Evolutionary conservation across 2,113 vertebrate genomes (phyloP), one percentile per base, ranked within the genome.

Genomic region (Calyptomena viridis): DNA sequence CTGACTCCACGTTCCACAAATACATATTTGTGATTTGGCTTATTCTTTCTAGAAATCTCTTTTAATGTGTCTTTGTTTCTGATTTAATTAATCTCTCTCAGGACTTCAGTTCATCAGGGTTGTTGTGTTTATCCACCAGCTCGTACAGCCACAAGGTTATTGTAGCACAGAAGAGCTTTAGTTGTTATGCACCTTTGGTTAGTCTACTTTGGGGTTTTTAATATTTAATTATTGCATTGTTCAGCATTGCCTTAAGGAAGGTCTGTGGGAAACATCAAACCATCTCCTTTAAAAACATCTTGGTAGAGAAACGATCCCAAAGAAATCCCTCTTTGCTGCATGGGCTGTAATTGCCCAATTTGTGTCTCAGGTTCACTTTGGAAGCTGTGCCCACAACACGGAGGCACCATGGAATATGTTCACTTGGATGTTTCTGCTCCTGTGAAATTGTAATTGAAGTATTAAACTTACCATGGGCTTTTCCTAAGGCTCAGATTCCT

Each of bases 41-140:
- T 87, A n/a, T 79, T 69, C 91, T 79, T 91, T 58, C 77, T 89
- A 82, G 89, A 93, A 72, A 60, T 55, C 60, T 21, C 75, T 94
- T 78, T 91, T 50, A 74, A 67, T 31, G 47, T n/a, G 59, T 64
- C 83, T 93, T 58, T 86, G 35, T 72, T 67, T 84, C 60, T 78
- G 62, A 82, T 96, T 81, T 53, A 68, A 84, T 91, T 87, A 78
- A 75, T 91, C 58, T 87, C 60, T 67, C 50, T 47, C 74, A 87
- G 31, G 37, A 60, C 35, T 84, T 76, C 73, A 67, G 17, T 55
- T 90, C 50, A 27, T 84, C 69, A 75, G 62, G 17, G 20, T 19
- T 3, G 6, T 25, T 91, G 82, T 78, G 59, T 63, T 78, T 49
- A 14, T 13, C 47, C 47, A 23, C 15, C 46, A 42, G 42, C 66